These are phyloP conservation scores for Leptodactylus fallax DNA, from an alignment of 2,797 vertebrate genomes.

Conservation along the genomic window DNA sequence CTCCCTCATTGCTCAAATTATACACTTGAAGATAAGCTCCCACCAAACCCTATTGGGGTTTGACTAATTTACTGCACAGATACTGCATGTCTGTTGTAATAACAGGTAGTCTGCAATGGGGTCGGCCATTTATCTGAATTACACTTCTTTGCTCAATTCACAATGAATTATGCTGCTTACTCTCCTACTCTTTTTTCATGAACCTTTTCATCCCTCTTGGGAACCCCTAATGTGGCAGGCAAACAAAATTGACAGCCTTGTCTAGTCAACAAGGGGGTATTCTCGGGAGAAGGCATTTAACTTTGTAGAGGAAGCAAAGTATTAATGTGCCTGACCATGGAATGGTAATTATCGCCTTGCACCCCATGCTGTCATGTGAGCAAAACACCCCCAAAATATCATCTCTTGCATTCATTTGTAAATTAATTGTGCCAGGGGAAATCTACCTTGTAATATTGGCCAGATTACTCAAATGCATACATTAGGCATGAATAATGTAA, in stretches of 20 bases:
- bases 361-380: slow-evolving; percentile 83
- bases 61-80: slow-evolving; percentile 88
- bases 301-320: slow-evolving; percentile 90
- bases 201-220: slow-evolving; percentile 81
- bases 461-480: background rate
- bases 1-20: slow-evolving; percentile 84
- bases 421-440: background rate
- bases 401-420: slow-evolving; percentile 69
- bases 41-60: slow-evolving; percentile 82
- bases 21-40: slow-evolving; percentile 86
- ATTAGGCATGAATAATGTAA: background rate
- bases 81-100: slow-evolving; percentile 84
- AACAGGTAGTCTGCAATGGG: slow-evolving; percentile 87
- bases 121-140: slow-evolving; percentile 92
- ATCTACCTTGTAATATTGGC: background rate
- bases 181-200: slow-evolving; percentile 76
- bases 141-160: slow-evolving; percentile 86
- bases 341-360: slow-evolving; percentile 95
- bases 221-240: slow-evolving; percentile 91
- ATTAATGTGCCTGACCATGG: slow-evolving; percentile 86
- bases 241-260: slow-evolving; percentile 97
- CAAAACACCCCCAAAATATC: slow-evolving; percentile 81
- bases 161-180: slow-evolving; percentile 84
- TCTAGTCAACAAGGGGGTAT: slow-evolving; percentile 91
- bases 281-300: slow-evolving; percentile 90